phyloP scores from a whole-genome alignment of 2,113 vertebrate species.

The Chlamydotis undulata region DNA sequence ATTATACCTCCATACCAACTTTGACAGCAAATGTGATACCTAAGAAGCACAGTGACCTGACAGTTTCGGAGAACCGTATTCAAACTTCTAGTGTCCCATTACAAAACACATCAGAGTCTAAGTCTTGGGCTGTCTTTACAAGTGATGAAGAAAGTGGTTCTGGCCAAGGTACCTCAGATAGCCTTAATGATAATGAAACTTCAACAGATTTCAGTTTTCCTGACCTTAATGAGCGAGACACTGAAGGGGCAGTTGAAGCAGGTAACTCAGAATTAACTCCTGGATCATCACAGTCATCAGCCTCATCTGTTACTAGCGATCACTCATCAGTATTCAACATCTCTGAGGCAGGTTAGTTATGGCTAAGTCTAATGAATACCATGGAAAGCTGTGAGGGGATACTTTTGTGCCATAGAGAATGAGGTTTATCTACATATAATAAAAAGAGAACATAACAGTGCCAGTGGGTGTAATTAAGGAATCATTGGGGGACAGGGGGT shows the following conservation, averaged over 20 bases:
- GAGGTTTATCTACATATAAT: background rate
- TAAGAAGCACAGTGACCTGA: slow-evolving; percentile 29
- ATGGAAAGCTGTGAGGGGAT: slow-evolving; percentile 29
- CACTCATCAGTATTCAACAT: slow-evolving; percentile 76
- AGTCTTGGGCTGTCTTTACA: slow-evolving; percentile 79
- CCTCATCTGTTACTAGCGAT: slow-evolving; percentile 72
- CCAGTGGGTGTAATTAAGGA: background rate
- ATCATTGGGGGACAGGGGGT: background rate
- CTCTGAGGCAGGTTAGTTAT: slow-evolving; percentile 84
- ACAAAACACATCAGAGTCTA: slow-evolving; percentile 66
- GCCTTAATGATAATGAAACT: slow-evolving; percentile 92
- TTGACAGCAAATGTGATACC: slow-evolving; percentile 13
- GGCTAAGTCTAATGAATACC: slow-evolving; percentile 44
- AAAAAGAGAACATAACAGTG: background rate
- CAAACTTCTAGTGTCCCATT: slow-evolving; percentile 59
- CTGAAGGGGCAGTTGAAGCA: slow-evolving; percentile 82
- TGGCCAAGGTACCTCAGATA: slow-evolving; percentile 84
- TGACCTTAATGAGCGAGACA: slow-evolving; percentile 83
- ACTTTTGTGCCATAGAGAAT: slow-evolving; percentile 25
- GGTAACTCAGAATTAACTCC: slow-evolving; percentile 83
- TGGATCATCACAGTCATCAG: slow-evolving; percentile 74
- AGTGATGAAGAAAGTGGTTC: slow-evolving; percentile 91
- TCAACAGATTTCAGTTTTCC: slow-evolving; percentile 96
- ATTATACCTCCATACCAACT: slow-evolving; percentile 13
- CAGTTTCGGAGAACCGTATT: slow-evolving; percentile 76